These are phyloP conservation scores for Gavialis gangeticus DNA, from an alignment of 2,113 vertebrate genomes.

Conservation along the genomic window DNA sequence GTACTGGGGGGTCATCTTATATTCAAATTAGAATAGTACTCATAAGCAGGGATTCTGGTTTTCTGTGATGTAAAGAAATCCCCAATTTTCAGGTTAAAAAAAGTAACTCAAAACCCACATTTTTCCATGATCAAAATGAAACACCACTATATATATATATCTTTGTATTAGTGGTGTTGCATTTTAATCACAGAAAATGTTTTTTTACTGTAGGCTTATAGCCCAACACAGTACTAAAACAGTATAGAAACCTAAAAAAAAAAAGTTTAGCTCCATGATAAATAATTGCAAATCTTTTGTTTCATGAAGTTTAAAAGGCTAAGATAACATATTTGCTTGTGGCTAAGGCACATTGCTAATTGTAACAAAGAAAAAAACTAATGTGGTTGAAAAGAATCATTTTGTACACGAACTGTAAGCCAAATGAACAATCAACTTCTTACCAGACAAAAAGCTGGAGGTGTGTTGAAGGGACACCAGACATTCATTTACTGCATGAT, in stretches of 20 bases:
- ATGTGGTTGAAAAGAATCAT: background rate
- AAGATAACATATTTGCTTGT: background rate
- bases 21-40: no score
- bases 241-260: accelerated
- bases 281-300: background rate
- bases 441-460: constrained; percentile 36
- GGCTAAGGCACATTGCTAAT: background rate
- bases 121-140: no score
- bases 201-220: no score
- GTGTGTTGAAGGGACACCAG: background rate
- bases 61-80: no score
- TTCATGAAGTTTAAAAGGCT: background rate
- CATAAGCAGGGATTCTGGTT: no score
- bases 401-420: background rate
- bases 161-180: no score
- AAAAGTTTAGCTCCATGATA: background rate
- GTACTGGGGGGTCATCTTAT: no score
- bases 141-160: no score
- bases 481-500: background rate
- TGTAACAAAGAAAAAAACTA: background rate
- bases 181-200: no score
- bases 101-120: no score
- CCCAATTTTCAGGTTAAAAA: no score
- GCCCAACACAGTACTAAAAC: background rate
- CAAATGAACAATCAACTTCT: background rate